These are phyloP conservation scores for Spodoptera litura DNA, from an alignment of 1,140 invertebrate species.

Conservation along the genomic window DNA sequence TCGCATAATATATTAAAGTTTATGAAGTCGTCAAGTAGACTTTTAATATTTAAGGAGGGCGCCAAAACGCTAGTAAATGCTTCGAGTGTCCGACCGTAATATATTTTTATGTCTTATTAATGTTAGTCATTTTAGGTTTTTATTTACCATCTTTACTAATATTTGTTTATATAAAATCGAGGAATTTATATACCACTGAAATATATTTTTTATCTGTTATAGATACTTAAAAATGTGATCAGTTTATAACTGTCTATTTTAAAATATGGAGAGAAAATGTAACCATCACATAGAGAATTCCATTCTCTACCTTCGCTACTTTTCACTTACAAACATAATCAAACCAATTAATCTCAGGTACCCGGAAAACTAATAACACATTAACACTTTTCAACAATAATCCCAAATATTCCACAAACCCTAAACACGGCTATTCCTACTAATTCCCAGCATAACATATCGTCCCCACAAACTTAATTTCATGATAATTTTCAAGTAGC, in stretches of 20 bases:
- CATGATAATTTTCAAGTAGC: slow-evolving; percentile 24
- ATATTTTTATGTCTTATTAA: slow-evolving; percentile 12
- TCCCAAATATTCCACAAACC: not conserved
- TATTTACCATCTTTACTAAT: not conserved
- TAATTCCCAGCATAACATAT: not conserved
- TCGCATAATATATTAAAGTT: slow-evolving; percentile 10
- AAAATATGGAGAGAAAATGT: too few relatives aligned
- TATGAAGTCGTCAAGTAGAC: slow-evolving; percentile 24
- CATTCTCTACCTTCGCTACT: too few relatives aligned
- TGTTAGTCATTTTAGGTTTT: not conserved
- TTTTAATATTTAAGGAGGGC: slow-evolving; percentile 13
- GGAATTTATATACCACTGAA: not conserved
- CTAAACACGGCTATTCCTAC: slow-evolving; percentile 7
- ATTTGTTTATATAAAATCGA: not conserved
- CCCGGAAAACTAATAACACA: not conserved
- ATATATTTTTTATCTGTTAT: too few relatives aligned
- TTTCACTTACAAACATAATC: too few relatives aligned
- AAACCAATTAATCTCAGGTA: too few relatives aligned
- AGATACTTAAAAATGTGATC: too few relatives aligned
- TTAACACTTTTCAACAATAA: not conserved
- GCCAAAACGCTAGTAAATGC: slow-evolving; percentile 5
- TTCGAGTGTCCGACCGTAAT: slow-evolving; percentile 9
- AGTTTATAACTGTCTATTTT: too few relatives aligned
- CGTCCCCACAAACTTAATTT: slow-evolving; percentile 26
- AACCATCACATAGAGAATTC: too few relatives aligned